Percentiles rank a stretch among this genome's conserved stretches.
These are phyloP conservation scores for Apamea sordens DNA, from an alignment of 2,888 invertebrate genomes.

Conservation along the genomic window DNA sequence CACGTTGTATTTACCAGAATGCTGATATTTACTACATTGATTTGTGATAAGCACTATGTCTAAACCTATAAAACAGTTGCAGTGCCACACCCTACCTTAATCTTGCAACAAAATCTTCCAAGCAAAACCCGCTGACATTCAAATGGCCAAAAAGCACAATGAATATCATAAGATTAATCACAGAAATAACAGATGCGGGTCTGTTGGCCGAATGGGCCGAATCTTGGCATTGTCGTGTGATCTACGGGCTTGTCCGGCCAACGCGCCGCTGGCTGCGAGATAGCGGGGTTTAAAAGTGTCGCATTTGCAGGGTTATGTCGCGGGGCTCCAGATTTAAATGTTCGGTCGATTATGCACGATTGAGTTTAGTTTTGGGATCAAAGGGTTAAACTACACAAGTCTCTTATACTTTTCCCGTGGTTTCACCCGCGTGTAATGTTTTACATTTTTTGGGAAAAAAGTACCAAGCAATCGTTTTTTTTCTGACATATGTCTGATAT, in stretches of 20 bases:
- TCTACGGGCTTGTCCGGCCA: conserved; percentile 51
- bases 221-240: conserved; percentile 58
- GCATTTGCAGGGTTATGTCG: conserved; percentile 28
- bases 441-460: background rate
- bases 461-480: background rate
- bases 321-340: background rate
- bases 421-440: background rate
- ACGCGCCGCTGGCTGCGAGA: conserved; percentile 40
- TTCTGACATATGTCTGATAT: background rate
- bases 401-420: background rate
- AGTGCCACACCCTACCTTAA: background rate
- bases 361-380: conserved; percentile 2
- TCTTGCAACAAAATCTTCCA: conserved; percentile 26
- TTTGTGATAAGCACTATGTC: no score
- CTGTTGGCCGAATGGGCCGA: conserved; percentile 43
- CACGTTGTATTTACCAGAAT: background rate
- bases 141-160: conserved; percentile 54
- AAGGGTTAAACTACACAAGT: background rate
- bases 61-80: background rate
- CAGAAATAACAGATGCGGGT: conserved; percentile 56
- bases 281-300: conserved; percentile 31
- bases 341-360: conserved; percentile 2
- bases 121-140: conserved; percentile 48
- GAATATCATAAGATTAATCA: conserved; percentile 57
- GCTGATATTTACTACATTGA: background rate